phyloP scores from a whole-genome alignment of 2,888 invertebrate species.

The Oscheius sp. region DNA sequence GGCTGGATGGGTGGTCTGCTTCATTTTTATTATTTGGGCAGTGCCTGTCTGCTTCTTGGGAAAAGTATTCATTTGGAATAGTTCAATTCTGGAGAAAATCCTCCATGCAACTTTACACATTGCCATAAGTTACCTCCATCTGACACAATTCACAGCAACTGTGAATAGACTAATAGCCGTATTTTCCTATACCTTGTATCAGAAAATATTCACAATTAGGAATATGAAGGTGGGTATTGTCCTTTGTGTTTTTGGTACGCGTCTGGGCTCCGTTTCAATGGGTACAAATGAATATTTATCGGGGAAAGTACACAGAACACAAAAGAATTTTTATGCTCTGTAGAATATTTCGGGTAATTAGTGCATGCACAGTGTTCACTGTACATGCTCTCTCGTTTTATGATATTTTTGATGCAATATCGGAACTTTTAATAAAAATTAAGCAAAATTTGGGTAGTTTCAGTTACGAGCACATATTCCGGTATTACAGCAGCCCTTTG shows the following conservation, averaged over 20 bases:
- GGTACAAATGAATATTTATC: no score
- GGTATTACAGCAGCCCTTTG: no score
- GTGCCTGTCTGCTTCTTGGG: neutral
- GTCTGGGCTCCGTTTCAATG: neutral
- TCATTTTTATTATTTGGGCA: conserved; percentile 5
- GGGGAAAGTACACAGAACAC: no score
- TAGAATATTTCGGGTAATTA: no score
- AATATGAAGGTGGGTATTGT: neutral
- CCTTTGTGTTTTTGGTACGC: neutral
- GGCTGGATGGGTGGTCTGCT: neutral
- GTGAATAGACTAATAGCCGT: conserved; percentile 18
- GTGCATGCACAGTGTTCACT: no score
- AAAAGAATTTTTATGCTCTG: no score
- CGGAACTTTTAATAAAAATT: no score
- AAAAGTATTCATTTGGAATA: conserved; percentile 1
- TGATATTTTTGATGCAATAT: no score
- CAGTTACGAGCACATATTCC: no score
- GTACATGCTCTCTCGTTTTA: no score
- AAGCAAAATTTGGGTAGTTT: no score
- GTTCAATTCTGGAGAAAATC: conserved; percentile 1
- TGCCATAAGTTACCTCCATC: neutral
- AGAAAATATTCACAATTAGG: neutral
- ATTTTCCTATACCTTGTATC: neutral
- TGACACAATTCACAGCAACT: neutral
- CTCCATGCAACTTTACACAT: neutral